Conservation (phyloP, 2,888 invertebrate species). For the Xestia rhomboidea region DNA sequence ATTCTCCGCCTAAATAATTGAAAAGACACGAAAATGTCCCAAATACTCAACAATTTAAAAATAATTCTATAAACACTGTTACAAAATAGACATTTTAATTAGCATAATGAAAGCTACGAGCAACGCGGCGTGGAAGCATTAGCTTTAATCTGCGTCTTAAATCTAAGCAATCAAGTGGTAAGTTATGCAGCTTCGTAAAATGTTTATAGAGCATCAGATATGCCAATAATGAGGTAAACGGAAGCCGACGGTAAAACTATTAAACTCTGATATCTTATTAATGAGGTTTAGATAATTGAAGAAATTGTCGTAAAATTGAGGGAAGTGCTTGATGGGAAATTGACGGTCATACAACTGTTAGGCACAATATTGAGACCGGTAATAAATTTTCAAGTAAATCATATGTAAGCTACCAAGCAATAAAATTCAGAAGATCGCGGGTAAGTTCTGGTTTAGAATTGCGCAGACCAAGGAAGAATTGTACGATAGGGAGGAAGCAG, state of each 20-base stretch:
- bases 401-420: background rate
- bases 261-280: conserved; percentile 50
- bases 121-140: conserved; percentile 50
- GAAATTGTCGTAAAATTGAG: conserved; percentile 31
- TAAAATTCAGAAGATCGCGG: background rate
- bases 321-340: conserved; percentile 13
- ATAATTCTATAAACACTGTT: conserved; percentile 42
- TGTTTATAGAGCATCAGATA: conserved; percentile 67
- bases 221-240: conserved; percentile 62
- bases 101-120: conserved; percentile 59
- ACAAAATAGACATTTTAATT: conserved; percentile 63
- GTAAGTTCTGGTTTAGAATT: background rate
- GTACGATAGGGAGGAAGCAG: background rate
- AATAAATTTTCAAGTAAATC: background rate
- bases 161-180: conserved; percentile 62
- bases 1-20: background rate
- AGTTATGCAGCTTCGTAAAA: conserved; percentile 63
- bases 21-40: background rate
- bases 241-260: conserved; percentile 57
- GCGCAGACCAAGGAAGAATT: background rate
- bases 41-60: conserved; percentile 34
- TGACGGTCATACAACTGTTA: conserved; percentile 15
- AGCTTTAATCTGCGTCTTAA: conserved; percentile 59
- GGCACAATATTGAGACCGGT: background rate
- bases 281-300: conserved; percentile 48